Conservation (phyloP, 2,888 invertebrate genomes). For the Fragum sueziense region DNA sequence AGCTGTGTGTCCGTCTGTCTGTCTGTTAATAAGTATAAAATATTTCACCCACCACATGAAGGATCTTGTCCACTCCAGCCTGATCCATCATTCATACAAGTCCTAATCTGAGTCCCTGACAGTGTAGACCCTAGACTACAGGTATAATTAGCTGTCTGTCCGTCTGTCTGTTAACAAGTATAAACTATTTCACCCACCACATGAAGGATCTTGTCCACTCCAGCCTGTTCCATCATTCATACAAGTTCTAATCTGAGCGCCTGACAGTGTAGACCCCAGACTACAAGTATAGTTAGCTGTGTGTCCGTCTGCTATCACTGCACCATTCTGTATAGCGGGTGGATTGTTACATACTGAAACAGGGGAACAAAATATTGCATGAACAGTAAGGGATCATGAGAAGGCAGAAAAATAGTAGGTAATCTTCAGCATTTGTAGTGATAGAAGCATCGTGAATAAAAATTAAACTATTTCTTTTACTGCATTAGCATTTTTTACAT, state of each 20-base stretch:
- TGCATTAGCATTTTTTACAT: too few species aligned
- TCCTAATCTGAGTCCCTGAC: conserved; percentile 9
- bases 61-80: conserved; percentile 30
- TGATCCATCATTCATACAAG: conserved; percentile 15
- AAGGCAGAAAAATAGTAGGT: too few species aligned
- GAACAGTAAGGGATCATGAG: too few species aligned
- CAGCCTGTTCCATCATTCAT: conserved; percentile 21
- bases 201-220: conserved; percentile 24
- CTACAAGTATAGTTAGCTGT: conserved; percentile 28
- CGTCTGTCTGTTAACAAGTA: not conserved
- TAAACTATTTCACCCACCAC: not conserved
- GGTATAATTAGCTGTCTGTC: conserved; percentile 17
- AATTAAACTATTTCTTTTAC: too few species aligned
- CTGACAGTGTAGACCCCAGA: conserved; percentile 15
- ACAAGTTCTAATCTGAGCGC: conserved; percentile 12
- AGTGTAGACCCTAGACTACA: conserved; percentile 21
- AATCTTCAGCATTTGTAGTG: too few species aligned
- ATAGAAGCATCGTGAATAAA: too few species aligned
- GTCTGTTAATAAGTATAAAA: too few species aligned
- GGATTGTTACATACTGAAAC: conserved; percentile 38
- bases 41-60: conserved; percentile 10
- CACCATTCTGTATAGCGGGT: conserved; percentile 10
- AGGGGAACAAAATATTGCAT: not conserved
- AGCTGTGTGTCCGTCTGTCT: conserved; percentile 14
- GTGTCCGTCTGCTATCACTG: conserved; percentile 8